Base-by-base conservation (phyloP, 2,113 vertebrate species). In the Synodontis membranacea region DNA sequence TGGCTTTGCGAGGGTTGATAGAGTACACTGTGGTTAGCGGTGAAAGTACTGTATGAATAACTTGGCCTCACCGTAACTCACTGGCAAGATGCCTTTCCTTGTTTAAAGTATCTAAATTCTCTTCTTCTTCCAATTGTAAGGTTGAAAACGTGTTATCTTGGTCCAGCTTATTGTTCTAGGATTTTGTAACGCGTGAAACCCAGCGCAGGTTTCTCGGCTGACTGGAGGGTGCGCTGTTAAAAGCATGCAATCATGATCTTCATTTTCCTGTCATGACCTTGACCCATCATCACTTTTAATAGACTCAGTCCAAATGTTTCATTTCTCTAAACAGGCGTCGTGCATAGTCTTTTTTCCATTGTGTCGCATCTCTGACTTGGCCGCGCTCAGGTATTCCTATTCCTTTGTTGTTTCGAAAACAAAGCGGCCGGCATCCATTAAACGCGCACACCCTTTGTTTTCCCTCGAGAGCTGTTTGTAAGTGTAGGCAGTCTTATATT, bases 21-120 rank as follows among this genome's bases (percentile, higher is more conserved):
- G 19, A 82, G 66, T 82, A 82, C 85, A 82, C 66, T 75, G 85
- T 82, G 85, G 79, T 86, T 70, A 82, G 80, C 42, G 15, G 85
- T 28, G 64, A 46, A 46, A 86, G 79, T 60, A 14, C 66, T 5
- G 66, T 82, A 82, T 58, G 85, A 86, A 62, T 86, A 80, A 80
- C 58, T 79, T 86, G 78, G 76, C 85, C 50, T 86, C 78, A 74
- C 28, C 25, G 14, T 72, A n/a, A n/a, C n/a, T 28, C 68, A 1
- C 50, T 86, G 78, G 78, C 37, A 72, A 68, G 62, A 48, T 7
- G 25, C 52, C 25, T 58, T 81, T 6, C 28, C 39, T 58, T 86
- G 60, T 79, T 54, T 66, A 34, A 66, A 79, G 44, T 79, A 37
- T 75, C 23, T 54, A 75, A 60, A 62, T 48, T 54, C 72, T 42